A percentile compares a stretch with the other conserved stretches of the same genome.
Evolutionary conservation across 2,797 vertebrate species (phyloP).

Genomic region (Phrynocephalus forsythii): DNA sequence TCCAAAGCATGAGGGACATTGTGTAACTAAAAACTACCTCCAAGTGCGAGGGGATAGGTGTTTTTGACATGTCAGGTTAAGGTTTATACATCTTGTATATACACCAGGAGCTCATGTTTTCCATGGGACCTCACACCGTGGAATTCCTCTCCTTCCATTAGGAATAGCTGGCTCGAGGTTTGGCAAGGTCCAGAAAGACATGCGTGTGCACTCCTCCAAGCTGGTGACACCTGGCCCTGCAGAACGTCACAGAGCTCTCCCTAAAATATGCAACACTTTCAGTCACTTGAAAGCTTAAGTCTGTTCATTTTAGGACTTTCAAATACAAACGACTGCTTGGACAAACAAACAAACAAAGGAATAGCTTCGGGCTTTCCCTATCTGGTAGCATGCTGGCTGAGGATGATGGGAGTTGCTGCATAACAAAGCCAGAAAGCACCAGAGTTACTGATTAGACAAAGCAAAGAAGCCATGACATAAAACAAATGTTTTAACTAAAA

Average conservation of each 20-base stretch:
- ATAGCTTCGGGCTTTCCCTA: no score
- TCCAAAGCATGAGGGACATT: slow-evolving; percentile 38
- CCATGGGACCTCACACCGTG: slow-evolving; percentile 40
- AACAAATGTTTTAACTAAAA: neutral
- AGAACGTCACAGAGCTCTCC: neutral
- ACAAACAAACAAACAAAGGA: neutral
- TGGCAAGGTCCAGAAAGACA: neutral
- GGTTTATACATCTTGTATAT: neutral
- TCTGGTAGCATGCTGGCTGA: neutral
- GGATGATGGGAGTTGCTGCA: neutral
- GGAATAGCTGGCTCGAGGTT: slow-evolving; percentile 18
- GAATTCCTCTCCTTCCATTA: slow-evolving; percentile 21
- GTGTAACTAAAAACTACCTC: slow-evolving; percentile 43
- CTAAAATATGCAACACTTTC: neutral
- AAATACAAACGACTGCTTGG: neutral
- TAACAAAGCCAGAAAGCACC: neutral
- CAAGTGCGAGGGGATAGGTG: slow-evolving; percentile 48
- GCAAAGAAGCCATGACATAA: neutral
- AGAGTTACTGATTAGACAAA: neutral
- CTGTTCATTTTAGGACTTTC: neutral
- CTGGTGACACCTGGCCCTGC: neutral
- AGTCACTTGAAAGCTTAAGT: neutral
- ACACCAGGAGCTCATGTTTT: slow-evolving; percentile 9
- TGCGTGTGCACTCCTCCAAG: neutral
- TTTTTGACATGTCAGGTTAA: neutral